Base-by-base conservation (phyloP, 2,888 invertebrate genomes). In the Himalopsyche anomala region DNA sequence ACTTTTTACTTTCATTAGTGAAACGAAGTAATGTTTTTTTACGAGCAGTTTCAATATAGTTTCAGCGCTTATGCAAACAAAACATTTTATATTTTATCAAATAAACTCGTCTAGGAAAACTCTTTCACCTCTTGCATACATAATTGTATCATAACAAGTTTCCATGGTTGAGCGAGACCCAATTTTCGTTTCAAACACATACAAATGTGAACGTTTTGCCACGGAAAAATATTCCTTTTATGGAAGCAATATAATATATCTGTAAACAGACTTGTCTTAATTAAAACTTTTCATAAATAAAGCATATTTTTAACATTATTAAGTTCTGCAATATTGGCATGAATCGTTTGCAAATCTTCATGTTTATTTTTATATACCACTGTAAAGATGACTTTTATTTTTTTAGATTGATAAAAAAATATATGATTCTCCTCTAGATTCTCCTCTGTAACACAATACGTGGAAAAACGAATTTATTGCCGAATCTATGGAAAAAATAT, bases 61-160 rank as follows among this genome's bases (percentile, higher is more conserved):
- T 62, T 19, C 19, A 62, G 62, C 62, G 19, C 19, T 62, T 62
- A 19, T 19, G 62, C 9, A 62, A 62, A 62, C 62, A 62, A 62
- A 62, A 19, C 62, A 19, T 28, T 62, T 19, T 19, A 62, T 62
- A 62, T 62, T 62, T 62, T 62, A 17, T 62, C 19, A 62, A 62
- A 62, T 19, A 62, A 19, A 8, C 9, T 62, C 19, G 62, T 62
- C 62, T 19, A n/a, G 0, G 28, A 11, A 62, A 62, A 62, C 62
- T 62, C 19, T 62, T 19, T 19, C 15, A 62, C 12, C 28, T 62
- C 19, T 19, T 62, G 62, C 62, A 62, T 62, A 62, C 28, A 62
- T 62, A 62, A 62, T 62, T 62, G 19, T 19, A n/a, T 62, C 19
- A 62, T 62, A 62, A 62, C 62, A 62, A 62, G 19, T 62, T 62